Percentiles rank a stretch among this genome's conserved stretches.
Conservation (phyloP, 2,797 vertebrate species). For the Danio kyathit region DNA sequence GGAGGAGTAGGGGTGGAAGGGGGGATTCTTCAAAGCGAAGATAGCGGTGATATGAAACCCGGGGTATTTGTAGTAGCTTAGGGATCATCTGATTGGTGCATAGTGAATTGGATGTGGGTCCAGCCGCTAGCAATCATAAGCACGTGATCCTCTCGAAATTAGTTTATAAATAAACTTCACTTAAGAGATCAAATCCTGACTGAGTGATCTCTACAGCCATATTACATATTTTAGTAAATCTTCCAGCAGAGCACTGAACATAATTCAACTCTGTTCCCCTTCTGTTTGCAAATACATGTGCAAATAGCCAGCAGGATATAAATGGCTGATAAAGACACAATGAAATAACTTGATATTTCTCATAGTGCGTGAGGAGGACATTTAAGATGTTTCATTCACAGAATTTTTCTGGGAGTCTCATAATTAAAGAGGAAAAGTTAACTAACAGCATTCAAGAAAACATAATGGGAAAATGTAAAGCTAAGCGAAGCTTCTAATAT, state of each 20-base stretch:
- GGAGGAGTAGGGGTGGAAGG: too few species aligned
- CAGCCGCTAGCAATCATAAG: too few species aligned
- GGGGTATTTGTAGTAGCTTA: too few species aligned
- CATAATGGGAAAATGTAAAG: not conserved
- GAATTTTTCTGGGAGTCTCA: not conserved
- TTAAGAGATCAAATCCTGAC: not conserved
- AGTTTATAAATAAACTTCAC: too few species aligned
- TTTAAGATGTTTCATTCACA: not conserved
- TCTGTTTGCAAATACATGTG: not conserved
- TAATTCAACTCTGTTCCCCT: not conserved
- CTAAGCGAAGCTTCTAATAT: not conserved
- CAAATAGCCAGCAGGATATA: not conserved
- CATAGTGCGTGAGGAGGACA: not conserved
- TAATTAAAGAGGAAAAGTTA: not conserved
- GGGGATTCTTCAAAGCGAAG: too few species aligned
- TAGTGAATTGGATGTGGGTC: too few species aligned
- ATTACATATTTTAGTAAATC: too few species aligned
- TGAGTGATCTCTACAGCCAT: not conserved
- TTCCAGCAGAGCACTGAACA: conserved; percentile 7
- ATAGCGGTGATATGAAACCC: too few species aligned
- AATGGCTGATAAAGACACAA: not conserved
- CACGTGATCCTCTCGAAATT: too few species aligned
- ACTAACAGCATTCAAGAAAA: not conserved
- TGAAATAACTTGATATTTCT: not conserved
- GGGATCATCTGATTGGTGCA: too few species aligned